Percentiles rank a stretch among this genome's conserved stretches.
Conservation (phyloP, 2,113 vertebrate genomes). For the Erinaceus europaeus region DNA sequence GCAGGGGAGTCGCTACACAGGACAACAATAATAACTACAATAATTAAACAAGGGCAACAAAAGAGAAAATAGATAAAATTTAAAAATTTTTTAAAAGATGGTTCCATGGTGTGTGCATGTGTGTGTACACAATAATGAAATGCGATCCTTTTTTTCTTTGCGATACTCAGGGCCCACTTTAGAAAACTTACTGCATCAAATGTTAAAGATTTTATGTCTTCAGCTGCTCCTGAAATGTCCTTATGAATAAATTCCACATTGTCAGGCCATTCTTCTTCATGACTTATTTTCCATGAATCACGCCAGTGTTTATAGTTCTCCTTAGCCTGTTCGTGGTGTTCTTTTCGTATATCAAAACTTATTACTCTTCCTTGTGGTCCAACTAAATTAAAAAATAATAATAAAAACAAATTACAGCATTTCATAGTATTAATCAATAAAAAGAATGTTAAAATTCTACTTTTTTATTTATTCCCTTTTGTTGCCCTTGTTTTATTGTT, state of each 20-base stretch:
- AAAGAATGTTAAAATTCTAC: conserved; percentile 8
- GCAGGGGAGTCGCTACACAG: too few relatives aligned
- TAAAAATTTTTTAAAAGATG: too few relatives aligned
- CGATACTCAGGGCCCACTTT: not conserved
- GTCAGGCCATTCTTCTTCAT: conserved; percentile 88
- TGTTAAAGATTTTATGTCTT: conserved; percentile 80
- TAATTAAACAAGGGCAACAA: too few relatives aligned
- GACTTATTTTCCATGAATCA: conserved; percentile 84
- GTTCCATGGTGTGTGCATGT: too few relatives aligned
- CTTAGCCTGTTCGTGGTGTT: conserved; percentile 87
- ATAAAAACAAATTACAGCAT: not conserved
- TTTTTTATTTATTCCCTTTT: too few relatives aligned
- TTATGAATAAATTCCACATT: conserved; percentile 88
- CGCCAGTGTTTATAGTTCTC: conserved; percentile 89
- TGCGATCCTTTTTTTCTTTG: not conserved
- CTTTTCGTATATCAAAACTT: conserved; percentile 90
- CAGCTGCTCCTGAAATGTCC: conserved; percentile 83
- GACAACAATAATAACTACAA: too few relatives aligned
- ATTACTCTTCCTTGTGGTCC: conserved; percentile 87
- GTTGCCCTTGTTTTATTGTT: too few relatives aligned
- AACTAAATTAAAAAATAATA: conserved; percentile 81
- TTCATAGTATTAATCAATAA: conserved; percentile 24
- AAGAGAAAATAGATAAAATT: too few relatives aligned
- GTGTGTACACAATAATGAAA: not conserved
- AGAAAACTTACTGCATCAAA: conserved; percentile 87